Conservation (phyloP, 2,888 invertebrate species). For the Clitarchus hookeri region DNA sequence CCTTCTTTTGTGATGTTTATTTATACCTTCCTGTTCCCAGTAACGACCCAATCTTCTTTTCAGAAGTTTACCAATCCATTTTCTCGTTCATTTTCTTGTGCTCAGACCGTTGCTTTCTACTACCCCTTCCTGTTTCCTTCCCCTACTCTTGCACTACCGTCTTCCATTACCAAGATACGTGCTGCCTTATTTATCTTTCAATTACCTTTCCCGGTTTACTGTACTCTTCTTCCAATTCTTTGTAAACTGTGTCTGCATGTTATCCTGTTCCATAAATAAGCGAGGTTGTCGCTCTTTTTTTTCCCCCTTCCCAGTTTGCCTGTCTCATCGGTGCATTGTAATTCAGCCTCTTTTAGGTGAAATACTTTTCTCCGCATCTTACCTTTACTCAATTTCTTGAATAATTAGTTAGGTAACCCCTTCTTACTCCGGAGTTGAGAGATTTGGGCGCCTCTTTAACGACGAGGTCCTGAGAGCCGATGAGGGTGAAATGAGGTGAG, state of each 20-base stretch:
- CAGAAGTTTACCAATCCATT: background rate
- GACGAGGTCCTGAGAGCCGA: no score
- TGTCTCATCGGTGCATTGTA: background rate
- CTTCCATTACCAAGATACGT: background rate
- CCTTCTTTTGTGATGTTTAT: background rate
- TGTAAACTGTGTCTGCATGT: background rate
- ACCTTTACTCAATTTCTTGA: no score
- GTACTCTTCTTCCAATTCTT: background rate
- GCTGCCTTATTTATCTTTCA: conserved; percentile 7
- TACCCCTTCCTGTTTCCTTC: background rate
- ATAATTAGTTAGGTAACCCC: no score
- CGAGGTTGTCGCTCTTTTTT: background rate
- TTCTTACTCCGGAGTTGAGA: no score
- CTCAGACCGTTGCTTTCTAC: background rate
- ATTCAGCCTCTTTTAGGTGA: no score
- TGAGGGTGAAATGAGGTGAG: no score
- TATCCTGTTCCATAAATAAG: background rate
- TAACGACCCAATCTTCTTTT: background rate
- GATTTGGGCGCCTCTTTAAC: no score
- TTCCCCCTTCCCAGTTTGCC: background rate
- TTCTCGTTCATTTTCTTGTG: background rate
- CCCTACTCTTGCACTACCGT: background rate
- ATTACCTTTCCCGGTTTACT: background rate
- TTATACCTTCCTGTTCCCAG: background rate
- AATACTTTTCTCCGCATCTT: no score